Evolutionary conservation across 2,797 vertebrate species (phyloP).

Genomic region (Selene dorsalis): DNA sequence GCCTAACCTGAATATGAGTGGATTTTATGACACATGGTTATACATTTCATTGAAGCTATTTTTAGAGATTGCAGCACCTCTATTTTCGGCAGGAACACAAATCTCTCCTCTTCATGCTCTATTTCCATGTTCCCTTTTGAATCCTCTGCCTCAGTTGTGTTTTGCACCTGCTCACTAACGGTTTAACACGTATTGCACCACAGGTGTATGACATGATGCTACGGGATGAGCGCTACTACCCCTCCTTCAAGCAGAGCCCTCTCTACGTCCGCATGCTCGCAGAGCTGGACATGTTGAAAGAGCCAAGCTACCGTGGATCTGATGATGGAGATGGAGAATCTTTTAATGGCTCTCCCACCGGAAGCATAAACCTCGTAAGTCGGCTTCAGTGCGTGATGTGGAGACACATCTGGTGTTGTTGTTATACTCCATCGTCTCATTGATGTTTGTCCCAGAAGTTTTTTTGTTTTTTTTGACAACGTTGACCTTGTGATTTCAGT

Average conservation of each 20-base stretch:
- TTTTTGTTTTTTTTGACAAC: neutral
- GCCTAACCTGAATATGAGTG: neutral
- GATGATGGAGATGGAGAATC: constrained; percentile 97
- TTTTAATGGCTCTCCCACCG: constrained; percentile 96
- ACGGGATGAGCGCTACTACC: constrained; percentile 95
- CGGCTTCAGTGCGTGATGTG: neutral
- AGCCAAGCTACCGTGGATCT: constrained; percentile 97
- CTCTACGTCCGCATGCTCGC: constrained; percentile 98
- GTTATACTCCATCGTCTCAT: neutral
- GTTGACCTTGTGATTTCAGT: constrained; percentile 82
- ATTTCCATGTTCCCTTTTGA: neutral
- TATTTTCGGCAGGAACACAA: neutral
- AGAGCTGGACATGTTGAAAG: constrained; percentile 98
- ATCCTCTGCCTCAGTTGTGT: neutral
- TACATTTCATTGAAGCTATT: neutral
- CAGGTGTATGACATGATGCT: constrained; percentile 99
- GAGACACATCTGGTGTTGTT: neutral
- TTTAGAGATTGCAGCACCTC: no score
- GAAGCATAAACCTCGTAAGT: constrained; percentile 96
- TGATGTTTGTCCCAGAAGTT: neutral
- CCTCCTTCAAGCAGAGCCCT: constrained; percentile 94
- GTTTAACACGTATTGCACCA: neutral
- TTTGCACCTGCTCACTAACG: neutral
- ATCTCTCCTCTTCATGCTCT: neutral
- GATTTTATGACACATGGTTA: neutral